Base-by-base conservation (phyloP, 2,888 invertebrate species). In the Drosophila paucipuncta region DNA sequence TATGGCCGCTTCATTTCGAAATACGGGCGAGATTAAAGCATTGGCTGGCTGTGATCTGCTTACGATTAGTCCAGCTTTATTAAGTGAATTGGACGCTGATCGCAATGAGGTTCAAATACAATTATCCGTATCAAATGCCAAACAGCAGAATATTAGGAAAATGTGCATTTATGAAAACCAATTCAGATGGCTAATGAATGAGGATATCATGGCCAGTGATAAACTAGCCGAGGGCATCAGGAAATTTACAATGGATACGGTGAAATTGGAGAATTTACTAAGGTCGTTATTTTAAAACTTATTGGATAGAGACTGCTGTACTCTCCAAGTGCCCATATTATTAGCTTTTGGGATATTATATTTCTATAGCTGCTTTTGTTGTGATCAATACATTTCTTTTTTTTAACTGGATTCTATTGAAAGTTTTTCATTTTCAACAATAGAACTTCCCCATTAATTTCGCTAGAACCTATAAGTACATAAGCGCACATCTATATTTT, bases 1-100 rank as follows among this genome's bases (percentile, higher is more conserved):
- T 2, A 99, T 99, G 99, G 99, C 99, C 13, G 99, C 99, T 2
- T 99, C 99, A 0, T 99, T 99, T 95, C 95, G 99, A 68, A 99
- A 99, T 94, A 95, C 95, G 13, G 98, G 96, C 54, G 98, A 99
- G 94, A 98, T 99, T 78, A 96, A 96, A 82, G 98, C 97, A 54
- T 94, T 99, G 68, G 97, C 98, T 49, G 99, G 99, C 50, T 99
- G 99, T 93, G 99, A 99, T 93, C 95, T 98, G 50, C 95, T 99
- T 53, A 99, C 99, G 6, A 99, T 99, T 83, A 97, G 97, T 91
- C 98, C 99, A 1, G 96, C 96, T 89, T 94, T 99, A 43, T 94
- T 99, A 68, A 97, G 97, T 73, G 97, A 99, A 92, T 94, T 99
- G 60, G 97, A 97, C 66, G 95, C 95, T 50, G 96, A 96, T 78